Percentiles rank a stretch among this genome's conserved stretches.
Evolutionary conservation across 2,113 vertebrate species (phyloP).

Genomic region (Sinocyclocheilus anophthalmus): DNA sequence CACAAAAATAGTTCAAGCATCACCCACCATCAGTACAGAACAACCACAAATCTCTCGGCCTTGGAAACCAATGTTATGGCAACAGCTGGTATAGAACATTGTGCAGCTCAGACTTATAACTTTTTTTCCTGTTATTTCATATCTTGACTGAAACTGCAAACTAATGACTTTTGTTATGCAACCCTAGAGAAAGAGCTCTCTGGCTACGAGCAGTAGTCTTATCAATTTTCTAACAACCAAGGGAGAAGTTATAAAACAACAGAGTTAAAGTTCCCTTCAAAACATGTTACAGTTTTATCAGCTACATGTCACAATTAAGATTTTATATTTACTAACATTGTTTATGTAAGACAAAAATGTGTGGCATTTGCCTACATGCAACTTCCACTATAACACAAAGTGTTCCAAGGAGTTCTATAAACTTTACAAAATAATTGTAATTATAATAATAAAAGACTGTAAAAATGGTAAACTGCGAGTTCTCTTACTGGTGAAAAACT

Average conservation of each 20-base stretch:
- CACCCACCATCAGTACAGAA: constrained; percentile 41
- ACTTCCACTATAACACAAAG: no score
- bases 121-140: constrained; percentile 8
- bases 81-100: constrained; percentile 8
- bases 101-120: constrained; percentile 43
- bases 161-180: constrained; percentile 5
- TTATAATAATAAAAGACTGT: no score
- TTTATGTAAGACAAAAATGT: no score
- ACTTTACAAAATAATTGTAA: no score
- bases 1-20: constrained; percentile 11
- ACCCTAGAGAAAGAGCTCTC: not conserved
- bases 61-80: constrained; percentile 43
- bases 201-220: not conserved
- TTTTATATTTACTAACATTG: not conserved
- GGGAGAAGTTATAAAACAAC: not conserved
- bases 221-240: not conserved
- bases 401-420: no score
- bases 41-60: constrained; percentile 46
- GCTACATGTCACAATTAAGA: not conserved
- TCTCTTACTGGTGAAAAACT: no score
- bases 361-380: no score
- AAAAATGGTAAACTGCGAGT: no score
- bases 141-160: constrained; percentile 44
- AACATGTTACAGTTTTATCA: not conserved
- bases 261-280: not conserved